Evolutionary conservation across 2,888 invertebrate species (phyloP), one percentile per base, ranked within the genome.

Genomic region (Agonopterix heracliana): DNA sequence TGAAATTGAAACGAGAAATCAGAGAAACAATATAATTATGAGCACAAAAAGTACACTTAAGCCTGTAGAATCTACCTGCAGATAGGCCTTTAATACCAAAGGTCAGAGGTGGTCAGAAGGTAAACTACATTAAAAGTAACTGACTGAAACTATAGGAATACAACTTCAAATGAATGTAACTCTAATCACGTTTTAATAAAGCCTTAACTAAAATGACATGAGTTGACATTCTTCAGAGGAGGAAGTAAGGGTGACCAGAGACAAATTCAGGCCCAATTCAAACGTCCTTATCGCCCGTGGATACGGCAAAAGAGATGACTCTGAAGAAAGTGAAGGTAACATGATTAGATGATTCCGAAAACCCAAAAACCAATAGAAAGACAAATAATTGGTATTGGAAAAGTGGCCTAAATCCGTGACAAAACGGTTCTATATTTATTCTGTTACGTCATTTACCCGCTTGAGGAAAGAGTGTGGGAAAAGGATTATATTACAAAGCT

Each of bases 211-310:
- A 43, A 12, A 34, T 45, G n/a, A 54, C 56, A 47, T 63, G 61
- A 64, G 56, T 72, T 71, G 58, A 48, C 54, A 67, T 76, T 74
- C 66, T 63, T 71, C 84, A 87, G 86, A 83, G 61, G 79, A 78
- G 57, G 80, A 81, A 71, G 74, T 83, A 57, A 85, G 82, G 71
- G 78, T 78, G 63, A 76, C 77, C 60, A 77, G 78, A 52, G 70
- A 47, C 13, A 61, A 73, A 38, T 85, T 86, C 75, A 80, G 71
- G 61, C 84, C 85, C 7, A 77, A 76, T 59, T 72, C 81, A 53
- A 81, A 82, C 55, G 66, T 84, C 48, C 81, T 83, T 59, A 82
- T 86, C 60, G 86, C 86, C 34, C 66, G 84, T 54, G 86, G 84
- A 51, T 86, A 77, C 60, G 86, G 87, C 9, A 74, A 74, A 56